Base-by-base conservation (phyloP, 2,888 invertebrate genomes). In the Caenorhabditis sp. region DNA sequence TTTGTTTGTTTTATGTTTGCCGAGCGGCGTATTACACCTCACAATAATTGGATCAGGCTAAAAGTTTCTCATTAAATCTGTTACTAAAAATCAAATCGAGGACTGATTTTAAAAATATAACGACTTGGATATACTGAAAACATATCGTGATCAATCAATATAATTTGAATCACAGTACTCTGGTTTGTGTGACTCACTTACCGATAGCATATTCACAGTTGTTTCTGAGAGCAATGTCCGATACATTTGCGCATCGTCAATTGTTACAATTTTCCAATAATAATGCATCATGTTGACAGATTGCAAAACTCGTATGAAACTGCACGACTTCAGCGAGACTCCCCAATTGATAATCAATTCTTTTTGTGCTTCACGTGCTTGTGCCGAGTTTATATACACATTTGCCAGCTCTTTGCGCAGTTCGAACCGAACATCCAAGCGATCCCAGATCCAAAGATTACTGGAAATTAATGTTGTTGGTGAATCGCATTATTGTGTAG, bases 351-450 rank as follows among this genome's bases (percentile, higher is more conserved):
- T 31, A 26, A 74, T 66, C 53, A 69, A 61, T 10, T 63, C 52
- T 4, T 63, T 57, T 25, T 67, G 58, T 26, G 74, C 57, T 43
- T 74, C 74, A 1, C 74, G 66, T 14, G 50, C 17, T 52, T 74
- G 74, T 0, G 74, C 74, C 1, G 63, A 57, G 0, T 66, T 20
- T 1, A 74, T 50, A 12, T 66, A 59, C 1, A 60, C 50, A 0
- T 60, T 20, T 17, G 74, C 60, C 56, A 26, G 53, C n/a, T 74
- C 74, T 1, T 69, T 69, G 1, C 69, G 74, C 63, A 74, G 56
- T 25, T 74, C 74, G 21, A n/a, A n/a, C n/a, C n/a, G n/a, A 66
- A 66, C 26, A 64, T 60, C 69, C 69, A 70, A 0, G 74, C 74
- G 5, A 74, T 17, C 12, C 56, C 26, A 23, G 61, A 60, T 20